phyloP scores from a whole-genome alignment of 2,888 invertebrate species.

The Drosophila lacicola region DNA sequence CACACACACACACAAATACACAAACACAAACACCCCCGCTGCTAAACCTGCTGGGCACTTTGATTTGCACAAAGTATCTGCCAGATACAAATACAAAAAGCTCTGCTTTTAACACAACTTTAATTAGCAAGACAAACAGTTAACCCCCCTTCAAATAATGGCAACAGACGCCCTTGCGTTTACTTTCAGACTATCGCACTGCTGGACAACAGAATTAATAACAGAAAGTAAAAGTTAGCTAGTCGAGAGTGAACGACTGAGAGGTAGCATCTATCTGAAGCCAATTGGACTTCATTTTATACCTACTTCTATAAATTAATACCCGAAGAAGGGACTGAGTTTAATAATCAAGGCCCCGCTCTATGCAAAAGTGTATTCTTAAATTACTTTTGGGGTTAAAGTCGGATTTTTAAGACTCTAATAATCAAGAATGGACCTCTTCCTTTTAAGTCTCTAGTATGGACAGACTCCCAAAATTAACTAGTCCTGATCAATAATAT shows the following conservation, averaged over 20 bases:
- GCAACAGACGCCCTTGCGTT: constrained; percentile 2
- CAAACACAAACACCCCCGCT: not conserved
- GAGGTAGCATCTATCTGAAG: not conserved
- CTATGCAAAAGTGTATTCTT: no score
- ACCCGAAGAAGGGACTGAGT: no score
- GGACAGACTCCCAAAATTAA: no score
- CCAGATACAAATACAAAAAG: constrained; percentile 51
- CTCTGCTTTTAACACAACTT: constrained; percentile 55
- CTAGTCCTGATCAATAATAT: no score
- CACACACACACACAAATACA: not conserved
- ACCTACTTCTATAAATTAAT: no score
- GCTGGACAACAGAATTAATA: constrained; percentile 21
- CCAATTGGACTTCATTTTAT: no score
- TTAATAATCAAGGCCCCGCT: fast-evolving
- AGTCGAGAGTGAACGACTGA: not conserved
- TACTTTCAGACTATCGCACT: constrained; percentile 12
- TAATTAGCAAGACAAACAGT: constrained; percentile 73
- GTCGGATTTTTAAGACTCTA: no score
- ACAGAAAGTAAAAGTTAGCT: not conserved
- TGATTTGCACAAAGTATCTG: constrained; percentile 72
- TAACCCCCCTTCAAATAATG: constrained; percentile 6
- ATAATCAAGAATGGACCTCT: no score
- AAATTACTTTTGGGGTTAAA: no score
- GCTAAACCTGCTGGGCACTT: constrained; percentile 40
- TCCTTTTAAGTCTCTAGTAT: no score